These are phyloP conservation scores for Cerceris rybyensis DNA, from an alignment of 2,888 invertebrate genomes.

Conservation along the genomic window DNA sequence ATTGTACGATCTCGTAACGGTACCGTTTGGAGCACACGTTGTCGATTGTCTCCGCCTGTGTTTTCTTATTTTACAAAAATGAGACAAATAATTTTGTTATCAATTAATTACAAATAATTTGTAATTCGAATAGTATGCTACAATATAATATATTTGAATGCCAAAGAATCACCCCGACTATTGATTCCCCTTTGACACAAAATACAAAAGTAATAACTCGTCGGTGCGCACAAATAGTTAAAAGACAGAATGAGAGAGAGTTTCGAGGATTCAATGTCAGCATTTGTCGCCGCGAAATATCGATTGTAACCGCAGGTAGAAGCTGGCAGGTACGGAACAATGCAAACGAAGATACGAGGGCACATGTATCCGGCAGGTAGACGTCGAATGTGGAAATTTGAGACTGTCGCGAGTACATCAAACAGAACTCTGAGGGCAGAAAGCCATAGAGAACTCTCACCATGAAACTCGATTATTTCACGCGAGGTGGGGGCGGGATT, in stretches of 20 bases:
- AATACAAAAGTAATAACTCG: constrained; percentile 3
- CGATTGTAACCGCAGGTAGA: constrained; percentile 24
- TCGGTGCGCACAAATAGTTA: background rate
- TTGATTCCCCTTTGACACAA: background rate
- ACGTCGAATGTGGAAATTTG: constrained; percentile 54
- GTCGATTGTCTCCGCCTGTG: no score
- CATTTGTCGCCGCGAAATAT: background rate
- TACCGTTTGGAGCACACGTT: no score
- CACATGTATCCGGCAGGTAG: constrained; percentile 28
- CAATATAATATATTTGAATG: no score
- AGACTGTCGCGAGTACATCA: constrained; percentile 52
- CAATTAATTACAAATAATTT: no score
- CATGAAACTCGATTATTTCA: constrained; percentile 57
- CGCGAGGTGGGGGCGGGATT: constrained; percentile 43
- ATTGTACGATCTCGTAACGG: no score
- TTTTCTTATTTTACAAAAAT: no score
- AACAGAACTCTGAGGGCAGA: constrained; percentile 34
- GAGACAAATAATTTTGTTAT: no score
- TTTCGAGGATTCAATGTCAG: no score
- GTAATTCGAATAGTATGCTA: no score
- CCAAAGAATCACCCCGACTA: no score
- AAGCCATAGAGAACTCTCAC: constrained; percentile 41
- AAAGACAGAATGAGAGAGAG: no score
- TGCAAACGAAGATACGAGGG: constrained; percentile 5
- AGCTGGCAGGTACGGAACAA: constrained; percentile 6